These are phyloP conservation scores for Epizoanthus scotinus DNA, from an alignment of 92 coral and sea anemone genomes.

Conservation along the genomic window DNA sequence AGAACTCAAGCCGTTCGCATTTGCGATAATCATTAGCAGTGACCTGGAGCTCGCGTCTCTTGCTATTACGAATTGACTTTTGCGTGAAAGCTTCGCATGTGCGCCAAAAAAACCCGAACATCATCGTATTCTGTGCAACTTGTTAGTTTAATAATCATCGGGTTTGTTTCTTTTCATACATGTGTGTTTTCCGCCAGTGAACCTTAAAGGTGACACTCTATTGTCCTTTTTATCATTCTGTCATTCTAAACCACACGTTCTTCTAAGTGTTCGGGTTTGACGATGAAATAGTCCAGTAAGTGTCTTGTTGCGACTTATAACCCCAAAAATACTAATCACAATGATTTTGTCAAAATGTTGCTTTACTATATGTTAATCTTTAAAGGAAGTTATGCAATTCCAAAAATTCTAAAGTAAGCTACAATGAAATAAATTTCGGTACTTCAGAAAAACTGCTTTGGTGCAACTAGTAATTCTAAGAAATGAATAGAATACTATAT, in stretches of 20 bases:
- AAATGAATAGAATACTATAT: no score
- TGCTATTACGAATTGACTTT: background rate
- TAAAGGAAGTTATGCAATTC: background rate
- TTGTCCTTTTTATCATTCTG: conserved; percentile 18
- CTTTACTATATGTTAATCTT: no score
- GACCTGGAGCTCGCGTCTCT: background rate
- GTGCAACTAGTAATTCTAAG: no score
- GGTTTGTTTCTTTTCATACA: conserved; percentile 16
- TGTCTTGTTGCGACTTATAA: conserved; percentile 6
- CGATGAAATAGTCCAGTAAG: background rate
- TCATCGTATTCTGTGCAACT: background rate
- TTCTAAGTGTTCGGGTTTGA: background rate
- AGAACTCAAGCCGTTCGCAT: background rate
- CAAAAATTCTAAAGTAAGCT: background rate
- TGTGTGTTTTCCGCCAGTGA: conserved; percentile 1
- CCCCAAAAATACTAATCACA: background rate
- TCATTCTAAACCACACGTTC: background rate
- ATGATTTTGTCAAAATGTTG: background rate
- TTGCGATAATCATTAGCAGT: background rate
- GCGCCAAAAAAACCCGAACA: background rate
- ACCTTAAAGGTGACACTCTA: conserved; percentile 8
- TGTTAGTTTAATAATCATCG: background rate
- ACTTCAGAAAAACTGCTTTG: no score
- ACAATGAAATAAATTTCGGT: no score
- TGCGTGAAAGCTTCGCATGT: background rate